Conservation (phyloP, 2,113 vertebrate species). For the Alouatta palliata region DNA sequence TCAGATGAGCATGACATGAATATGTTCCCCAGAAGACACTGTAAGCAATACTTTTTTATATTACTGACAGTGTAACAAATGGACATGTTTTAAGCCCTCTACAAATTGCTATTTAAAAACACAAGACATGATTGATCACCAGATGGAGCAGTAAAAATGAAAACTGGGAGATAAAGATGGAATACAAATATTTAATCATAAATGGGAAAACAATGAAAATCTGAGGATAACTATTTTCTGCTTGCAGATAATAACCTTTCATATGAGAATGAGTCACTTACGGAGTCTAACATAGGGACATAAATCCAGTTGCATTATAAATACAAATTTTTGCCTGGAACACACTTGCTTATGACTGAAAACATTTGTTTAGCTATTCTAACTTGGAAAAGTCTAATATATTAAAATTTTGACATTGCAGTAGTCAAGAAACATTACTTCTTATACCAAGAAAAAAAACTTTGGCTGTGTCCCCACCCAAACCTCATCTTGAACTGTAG, state of each 20-base stretch:
- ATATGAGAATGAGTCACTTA: slow-evolving; percentile 56
- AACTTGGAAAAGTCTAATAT: slow-evolving; percentile 45
- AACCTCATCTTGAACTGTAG: too few species aligned
- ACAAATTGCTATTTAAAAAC: slow-evolving; percentile 64
- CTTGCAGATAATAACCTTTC: slow-evolving; percentile 57
- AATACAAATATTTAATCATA: slow-evolving; percentile 75
- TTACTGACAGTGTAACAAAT: slow-evolving; percentile 49
- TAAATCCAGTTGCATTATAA: slow-evolving; percentile 59
- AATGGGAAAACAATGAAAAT: slow-evolving; percentile 65
- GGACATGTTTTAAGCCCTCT: slow-evolving; percentile 44
- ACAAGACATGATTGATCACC: slow-evolving; percentile 71
- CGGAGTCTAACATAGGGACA: neutral
- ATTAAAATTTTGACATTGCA: slow-evolving; percentile 39
- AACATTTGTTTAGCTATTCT: slow-evolving; percentile 63
- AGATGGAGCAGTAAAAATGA: slow-evolving; percentile 67
- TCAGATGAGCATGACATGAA: slow-evolving; percentile 20
- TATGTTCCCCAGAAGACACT: neutral
- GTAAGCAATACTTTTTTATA: neutral
- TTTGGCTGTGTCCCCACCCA: too few species aligned
- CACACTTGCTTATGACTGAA: neutral
- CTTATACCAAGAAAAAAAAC: neutral
- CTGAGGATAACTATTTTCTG: slow-evolving; percentile 47
- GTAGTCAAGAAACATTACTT: slow-evolving; percentile 52
- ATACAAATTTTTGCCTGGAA: slow-evolving; percentile 24
- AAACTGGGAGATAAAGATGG: slow-evolving; percentile 67